Evolutionary conservation across 2,888 invertebrate species (phyloP), one percentile per base, ranked within the genome.

Genomic region (Apodemia duryi): DNA sequence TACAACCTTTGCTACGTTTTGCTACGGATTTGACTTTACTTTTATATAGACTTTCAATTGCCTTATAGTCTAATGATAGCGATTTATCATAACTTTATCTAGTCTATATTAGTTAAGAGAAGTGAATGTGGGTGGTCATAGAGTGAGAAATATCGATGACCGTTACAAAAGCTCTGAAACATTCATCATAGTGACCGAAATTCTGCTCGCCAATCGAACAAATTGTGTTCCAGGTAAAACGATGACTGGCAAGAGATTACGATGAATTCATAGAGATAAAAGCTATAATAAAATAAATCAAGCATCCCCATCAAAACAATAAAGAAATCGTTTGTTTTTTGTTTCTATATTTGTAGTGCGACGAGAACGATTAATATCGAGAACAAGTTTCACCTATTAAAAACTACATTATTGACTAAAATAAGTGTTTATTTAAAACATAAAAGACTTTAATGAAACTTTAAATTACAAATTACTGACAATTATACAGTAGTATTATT

Each of bases 231-330:
- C 51, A 7, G n/a, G 51, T 4, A 51, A 51, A 21, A 11, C 43
- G 43, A 43, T 43, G 10, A 10, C 43, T 43, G 43, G 43, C 10
- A 43, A 43, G 43, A 43, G 43, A 43, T 43, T 43, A 43, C 43
- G 43, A 43, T 43, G 2, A 43, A 43, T 10, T 43, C 10, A 43
- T 43, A 11, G 43, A 43, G 52, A n/a, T 32, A 7, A 63, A 32
- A 6, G 38, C 38, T 11, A 35, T 51, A 51, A 49, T 38, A 32
- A 51, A n/a, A 41, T 38, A 29, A 13, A 41, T 13, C 28, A 63
- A 13, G 32, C 32, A 29, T n/a, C 29, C 10, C 49, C 6, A 38
- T n/a, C 32, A 49, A 64, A 51, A 49, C 64, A 29, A 64, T 32
- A 46, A 6, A 46, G 6, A 46, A 46, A 13, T 46, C 46, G 13